These are phyloP conservation scores for Daboia siamensis DNA, from an alignment of 2,113 vertebrate species.

Conservation along the genomic window DNA sequence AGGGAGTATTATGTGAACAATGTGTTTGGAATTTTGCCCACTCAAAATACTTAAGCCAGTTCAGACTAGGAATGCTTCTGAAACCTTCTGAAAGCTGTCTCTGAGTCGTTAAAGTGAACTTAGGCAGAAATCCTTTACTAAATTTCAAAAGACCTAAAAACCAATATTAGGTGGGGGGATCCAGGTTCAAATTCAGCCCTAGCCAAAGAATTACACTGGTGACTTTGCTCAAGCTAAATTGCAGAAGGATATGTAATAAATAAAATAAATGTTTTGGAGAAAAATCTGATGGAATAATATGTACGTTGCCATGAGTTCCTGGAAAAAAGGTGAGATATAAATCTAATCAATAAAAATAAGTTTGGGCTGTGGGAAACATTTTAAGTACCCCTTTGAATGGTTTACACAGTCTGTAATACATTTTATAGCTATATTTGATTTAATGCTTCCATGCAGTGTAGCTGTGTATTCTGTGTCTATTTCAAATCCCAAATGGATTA, in stretches of 20 bases:
- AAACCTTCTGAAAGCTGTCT: neutral
- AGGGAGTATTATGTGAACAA: neutral
- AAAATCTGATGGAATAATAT: neutral
- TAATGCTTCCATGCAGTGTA: conserved; percentile 24
- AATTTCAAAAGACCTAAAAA: neutral
- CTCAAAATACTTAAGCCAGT: neutral
- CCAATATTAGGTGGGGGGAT: neutral
- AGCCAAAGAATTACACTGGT: neutral
- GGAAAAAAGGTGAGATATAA: neutral
- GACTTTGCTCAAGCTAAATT: neutral
- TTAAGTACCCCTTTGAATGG: neutral
- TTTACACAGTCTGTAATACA: neutral
- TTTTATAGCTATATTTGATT: neutral
- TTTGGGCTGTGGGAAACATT: neutral
- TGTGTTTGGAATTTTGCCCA: neutral
- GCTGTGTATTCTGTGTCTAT: conserved; percentile 1
- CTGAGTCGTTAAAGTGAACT: neutral
- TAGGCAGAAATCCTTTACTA: neutral
- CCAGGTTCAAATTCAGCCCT: neutral
- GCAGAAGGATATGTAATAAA: neutral
- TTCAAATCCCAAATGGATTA: conserved; percentile 11
- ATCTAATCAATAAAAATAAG: neutral
- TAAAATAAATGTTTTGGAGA: neutral
- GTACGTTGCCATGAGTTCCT: neutral
- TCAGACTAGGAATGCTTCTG: neutral